Conservation (phyloP, 2,888 invertebrate species). For the Halocaridina rubra region DNA sequence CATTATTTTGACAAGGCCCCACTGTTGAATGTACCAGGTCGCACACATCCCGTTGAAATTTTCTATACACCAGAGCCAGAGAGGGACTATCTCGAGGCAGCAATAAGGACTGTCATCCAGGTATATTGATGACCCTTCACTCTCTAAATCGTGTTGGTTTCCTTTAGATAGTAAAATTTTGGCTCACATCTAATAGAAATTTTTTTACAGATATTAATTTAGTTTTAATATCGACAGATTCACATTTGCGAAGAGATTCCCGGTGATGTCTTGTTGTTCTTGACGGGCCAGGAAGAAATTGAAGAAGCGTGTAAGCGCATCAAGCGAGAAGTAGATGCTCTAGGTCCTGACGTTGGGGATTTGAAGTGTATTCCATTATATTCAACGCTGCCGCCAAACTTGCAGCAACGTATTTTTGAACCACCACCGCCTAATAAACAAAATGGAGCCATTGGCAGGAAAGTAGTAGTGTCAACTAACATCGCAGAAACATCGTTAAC, state of each 20-base stretch:
- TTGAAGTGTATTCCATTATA: conserved; percentile 98
- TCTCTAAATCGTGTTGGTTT: no score
- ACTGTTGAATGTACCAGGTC: conserved; percentile 96
- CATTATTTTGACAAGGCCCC: conserved; percentile 98
- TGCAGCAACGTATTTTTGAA: conserved; percentile 97
- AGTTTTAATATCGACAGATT: conserved; percentile 73
- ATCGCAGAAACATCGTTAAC: conserved; percentile 99
- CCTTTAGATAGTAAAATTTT: no score
- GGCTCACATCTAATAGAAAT: no score
- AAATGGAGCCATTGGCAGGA: conserved; percentile 90
- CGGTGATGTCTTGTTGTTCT: conserved; percentile 92
- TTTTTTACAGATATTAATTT: neutral
- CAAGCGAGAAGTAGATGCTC: conserved; percentile 93
- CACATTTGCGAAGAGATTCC: conserved; percentile 94
- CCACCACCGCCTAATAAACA: conserved; percentile 91
- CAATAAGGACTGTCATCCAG: conserved; percentile 95
- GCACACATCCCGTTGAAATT: conserved; percentile 96
- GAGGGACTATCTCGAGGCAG: conserved; percentile 96
- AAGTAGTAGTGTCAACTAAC: conserved; percentile 95
- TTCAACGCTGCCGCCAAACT: conserved; percentile 95
- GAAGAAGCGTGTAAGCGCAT: conserved; percentile 99
- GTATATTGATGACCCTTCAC: no score
- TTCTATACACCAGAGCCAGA: conserved; percentile 99
- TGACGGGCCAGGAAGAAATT: conserved; percentile 90
- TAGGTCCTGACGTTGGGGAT: conserved; percentile 97